These are phyloP conservation scores for Meriones unguiculatus DNA, from an alignment of 2,113 vertebrate genomes.

Conservation along the genomic window DNA sequence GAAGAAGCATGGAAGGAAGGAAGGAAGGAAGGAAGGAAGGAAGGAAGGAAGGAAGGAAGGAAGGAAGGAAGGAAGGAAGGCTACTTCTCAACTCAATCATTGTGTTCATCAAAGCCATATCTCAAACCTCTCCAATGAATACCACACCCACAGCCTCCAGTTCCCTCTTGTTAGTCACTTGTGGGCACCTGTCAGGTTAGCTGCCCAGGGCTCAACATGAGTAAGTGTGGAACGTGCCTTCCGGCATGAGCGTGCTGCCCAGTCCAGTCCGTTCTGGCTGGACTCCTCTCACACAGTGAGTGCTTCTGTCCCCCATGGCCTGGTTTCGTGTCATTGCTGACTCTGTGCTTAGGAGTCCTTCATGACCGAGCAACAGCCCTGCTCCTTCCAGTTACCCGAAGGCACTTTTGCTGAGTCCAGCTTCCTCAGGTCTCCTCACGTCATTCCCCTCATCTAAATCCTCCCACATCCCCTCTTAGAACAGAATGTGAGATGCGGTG, in stretches of 20 bases:
- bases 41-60: background rate
- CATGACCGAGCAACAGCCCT: background rate
- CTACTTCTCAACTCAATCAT: background rate
- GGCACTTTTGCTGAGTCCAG: background rate
- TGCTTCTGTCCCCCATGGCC: background rate
- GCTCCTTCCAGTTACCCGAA: background rate
- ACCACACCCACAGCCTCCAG: background rate
- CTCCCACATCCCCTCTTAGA: background rate
- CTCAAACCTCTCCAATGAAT: background rate
- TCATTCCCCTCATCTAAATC: background rate
- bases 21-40: background rate
- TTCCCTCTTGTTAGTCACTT: background rate
- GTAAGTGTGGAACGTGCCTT: background rate
- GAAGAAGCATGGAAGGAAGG: background rate
- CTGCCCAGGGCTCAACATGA: background rate
- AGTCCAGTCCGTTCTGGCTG: background rate
- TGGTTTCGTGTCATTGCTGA: background rate
- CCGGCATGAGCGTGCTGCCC: background rate
- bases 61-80: background rate
- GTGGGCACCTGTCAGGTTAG: background rate
- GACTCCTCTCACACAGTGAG: background rate
- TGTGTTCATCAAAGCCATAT: background rate
- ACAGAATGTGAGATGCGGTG: background rate
- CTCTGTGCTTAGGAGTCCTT: background rate
- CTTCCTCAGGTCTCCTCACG: background rate